A percentile compares a stretch with the other conserved stretches of the same genome.
phyloP scores from a whole-genome alignment of 2,113 vertebrate species.

The Pelobates fuscus region DNA sequence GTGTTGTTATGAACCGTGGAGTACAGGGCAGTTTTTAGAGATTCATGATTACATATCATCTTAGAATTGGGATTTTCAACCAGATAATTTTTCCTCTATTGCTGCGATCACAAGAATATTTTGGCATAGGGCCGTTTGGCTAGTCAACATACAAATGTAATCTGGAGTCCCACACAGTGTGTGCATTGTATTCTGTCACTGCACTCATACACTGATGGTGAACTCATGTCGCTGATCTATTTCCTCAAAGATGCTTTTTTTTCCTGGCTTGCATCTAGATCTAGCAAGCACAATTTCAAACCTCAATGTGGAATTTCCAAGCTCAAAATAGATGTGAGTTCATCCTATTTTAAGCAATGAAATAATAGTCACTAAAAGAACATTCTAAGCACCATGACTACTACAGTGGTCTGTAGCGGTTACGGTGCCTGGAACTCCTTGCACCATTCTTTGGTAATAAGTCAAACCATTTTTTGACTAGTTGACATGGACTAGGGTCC shows the following conservation, averaged over 20 bases:
- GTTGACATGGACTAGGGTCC: too few relatives aligned
- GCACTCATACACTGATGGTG: slow-evolving; percentile 16
- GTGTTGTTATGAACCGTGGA: too few relatives aligned
- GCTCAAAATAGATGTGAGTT: slow-evolving; percentile 23
- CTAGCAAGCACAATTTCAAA: not conserved
- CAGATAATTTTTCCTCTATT: not conserved
- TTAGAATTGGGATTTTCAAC: not conserved
- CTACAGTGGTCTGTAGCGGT: too few relatives aligned
- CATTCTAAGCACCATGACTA: too few relatives aligned
- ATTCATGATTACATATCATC: not conserved
- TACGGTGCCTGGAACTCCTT: too few relatives aligned
- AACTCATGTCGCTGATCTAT: slow-evolving; percentile 48
- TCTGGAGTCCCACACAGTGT: slow-evolving; percentile 50
- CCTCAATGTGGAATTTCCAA: slow-evolving; percentile 29
- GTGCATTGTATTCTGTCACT: slow-evolving; percentile 50
- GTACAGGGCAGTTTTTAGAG: not conserved
- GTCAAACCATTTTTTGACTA: too few relatives aligned
- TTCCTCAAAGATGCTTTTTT: slow-evolving; percentile 50
- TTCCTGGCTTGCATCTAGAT: slow-evolving; percentile 32
- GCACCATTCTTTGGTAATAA: too few relatives aligned
- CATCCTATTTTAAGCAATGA: slow-evolving; percentile 13
- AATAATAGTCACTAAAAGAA: not conserved
- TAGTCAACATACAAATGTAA: slow-evolving; percentile 48
- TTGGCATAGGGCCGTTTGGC: slow-evolving; percentile 29
- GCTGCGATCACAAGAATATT: slow-evolving; percentile 24